Percentiles rank a stretch among this genome's conserved stretches.
Evolutionary conservation across 1,140 invertebrate species (phyloP).

Genomic region (Neotoxoptera formosana): DNA sequence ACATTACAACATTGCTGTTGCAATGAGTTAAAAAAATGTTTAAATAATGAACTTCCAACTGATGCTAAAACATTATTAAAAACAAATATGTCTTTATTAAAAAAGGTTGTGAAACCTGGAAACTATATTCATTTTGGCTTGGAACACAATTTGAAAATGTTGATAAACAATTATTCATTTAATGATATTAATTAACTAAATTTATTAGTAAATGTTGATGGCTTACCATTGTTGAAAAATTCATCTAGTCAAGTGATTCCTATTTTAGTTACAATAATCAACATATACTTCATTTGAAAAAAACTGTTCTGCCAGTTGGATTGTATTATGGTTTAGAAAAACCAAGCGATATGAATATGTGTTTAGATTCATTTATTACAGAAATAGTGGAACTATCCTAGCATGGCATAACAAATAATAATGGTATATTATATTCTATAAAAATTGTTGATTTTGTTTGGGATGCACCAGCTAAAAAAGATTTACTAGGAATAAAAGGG

Average conservation of each 20-base stretch:
- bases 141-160: not conserved
- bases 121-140: conserved; percentile 16
- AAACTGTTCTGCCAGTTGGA: conserved; percentile 59
- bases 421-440: too few relatives aligned
- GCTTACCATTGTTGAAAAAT: conserved; percentile 60
- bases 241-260: conserved; percentile 59
- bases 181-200: too few relatives aligned
- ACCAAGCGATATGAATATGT: conserved; percentile 59
- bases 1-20: too few relatives aligned
- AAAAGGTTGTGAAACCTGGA: not conserved
- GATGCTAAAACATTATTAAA: conserved; percentile 10
- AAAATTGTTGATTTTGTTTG: too few relatives aligned
- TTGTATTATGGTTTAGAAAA: conserved; percentile 60
- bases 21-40: too few relatives aligned
- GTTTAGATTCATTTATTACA: conserved; percentile 60
- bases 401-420: too few relatives aligned
- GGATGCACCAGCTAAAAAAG: too few relatives aligned
- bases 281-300: conserved; percentile 28
- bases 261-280: conserved; percentile 59
- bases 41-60: not conserved
- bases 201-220: conserved; percentile 60
- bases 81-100: not conserved
- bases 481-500: too few relatives aligned
- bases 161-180: not conserved
- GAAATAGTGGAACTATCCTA: conserved; percentile 50